These are phyloP conservation scores for Oreortyx pictus DNA, from an alignment of 2,797 vertebrate genomes.

Conservation along the genomic window DNA sequence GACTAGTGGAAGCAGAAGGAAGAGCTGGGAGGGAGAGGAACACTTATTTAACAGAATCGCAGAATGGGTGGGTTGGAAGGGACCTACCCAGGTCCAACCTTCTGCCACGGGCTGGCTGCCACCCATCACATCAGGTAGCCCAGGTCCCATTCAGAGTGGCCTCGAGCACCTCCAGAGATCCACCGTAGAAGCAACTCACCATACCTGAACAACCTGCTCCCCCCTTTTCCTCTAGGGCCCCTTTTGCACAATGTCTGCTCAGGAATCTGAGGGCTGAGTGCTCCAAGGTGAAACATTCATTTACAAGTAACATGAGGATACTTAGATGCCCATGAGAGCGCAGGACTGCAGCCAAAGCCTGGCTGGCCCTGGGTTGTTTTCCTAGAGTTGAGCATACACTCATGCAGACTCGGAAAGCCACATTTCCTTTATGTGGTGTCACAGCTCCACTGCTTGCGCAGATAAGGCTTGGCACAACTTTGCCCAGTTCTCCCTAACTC, in stretches of 20 bases:
- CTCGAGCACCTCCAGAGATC: background rate
- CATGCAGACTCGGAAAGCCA: background rate
- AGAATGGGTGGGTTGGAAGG: too few species aligned
- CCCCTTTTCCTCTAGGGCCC: background rate
- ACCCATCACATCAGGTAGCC: background rate
- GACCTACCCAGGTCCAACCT: too few species aligned
- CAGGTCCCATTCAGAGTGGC: background rate
- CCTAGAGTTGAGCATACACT: background rate
- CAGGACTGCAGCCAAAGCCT: background rate
- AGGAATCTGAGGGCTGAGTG: background rate
- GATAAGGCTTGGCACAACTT: background rate
- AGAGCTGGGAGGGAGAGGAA: background rate
- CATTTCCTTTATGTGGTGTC: background rate
- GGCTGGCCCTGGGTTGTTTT: background rate
- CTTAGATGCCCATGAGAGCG: background rate
- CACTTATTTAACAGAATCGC: background rate
- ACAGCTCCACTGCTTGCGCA: background rate
- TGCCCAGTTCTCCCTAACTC: accelerated
- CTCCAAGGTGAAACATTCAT: background rate
- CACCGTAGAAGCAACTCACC: background rate
- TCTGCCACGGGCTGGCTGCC: background rate
- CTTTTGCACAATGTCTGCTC: constrained; percentile 10
- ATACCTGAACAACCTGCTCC: background rate
- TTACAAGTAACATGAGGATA: background rate
- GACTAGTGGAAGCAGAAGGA: background rate